phyloP scores from a whole-genome alignment of 2,888 invertebrate species.

The Drosophila suboccidentalis region DNA sequence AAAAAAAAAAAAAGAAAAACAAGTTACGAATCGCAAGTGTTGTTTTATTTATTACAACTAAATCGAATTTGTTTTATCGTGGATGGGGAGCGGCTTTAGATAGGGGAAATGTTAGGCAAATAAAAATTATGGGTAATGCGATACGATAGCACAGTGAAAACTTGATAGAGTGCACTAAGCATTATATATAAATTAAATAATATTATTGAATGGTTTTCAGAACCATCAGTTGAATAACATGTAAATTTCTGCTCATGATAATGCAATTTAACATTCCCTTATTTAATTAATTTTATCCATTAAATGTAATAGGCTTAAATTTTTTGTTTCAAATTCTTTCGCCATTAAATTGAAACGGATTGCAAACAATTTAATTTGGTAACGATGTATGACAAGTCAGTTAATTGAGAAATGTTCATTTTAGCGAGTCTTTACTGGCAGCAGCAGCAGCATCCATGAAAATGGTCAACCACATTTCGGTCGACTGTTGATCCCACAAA shows the following conservation, averaged over 20 bases:
- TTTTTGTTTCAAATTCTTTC: not conserved
- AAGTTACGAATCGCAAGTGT: conserved; percentile 29
- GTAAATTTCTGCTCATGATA: not conserved
- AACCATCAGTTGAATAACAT: no score
- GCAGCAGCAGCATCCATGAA: not conserved
- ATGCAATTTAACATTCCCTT: not conserved
- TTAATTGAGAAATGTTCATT: conserved; percentile 15
- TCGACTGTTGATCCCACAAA: conserved; percentile 41
- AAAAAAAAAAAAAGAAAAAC: conserved; percentile 1
- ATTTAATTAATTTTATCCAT: not conserved
- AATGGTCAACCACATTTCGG: conserved; percentile 33
- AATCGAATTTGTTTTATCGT: conserved; percentile 43
- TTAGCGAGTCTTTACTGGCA: conserved; percentile 29
- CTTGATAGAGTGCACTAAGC: not conserved
- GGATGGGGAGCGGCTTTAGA: conserved; percentile 13
- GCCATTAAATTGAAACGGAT: not conserved
- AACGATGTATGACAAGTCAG: not conserved
- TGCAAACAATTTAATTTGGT: not conserved
- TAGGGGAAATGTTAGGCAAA: conserved; percentile 18
- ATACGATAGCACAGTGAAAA: conserved; percentile 35
- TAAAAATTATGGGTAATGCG: conserved; percentile 43
- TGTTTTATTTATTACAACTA: conserved; percentile 50
- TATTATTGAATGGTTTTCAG: no score
- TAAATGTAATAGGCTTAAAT: not conserved
- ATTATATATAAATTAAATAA: no score